Conservation (phyloP, 2,113 vertebrate species). For the Cyphomyrus plagiostoma region DNA sequence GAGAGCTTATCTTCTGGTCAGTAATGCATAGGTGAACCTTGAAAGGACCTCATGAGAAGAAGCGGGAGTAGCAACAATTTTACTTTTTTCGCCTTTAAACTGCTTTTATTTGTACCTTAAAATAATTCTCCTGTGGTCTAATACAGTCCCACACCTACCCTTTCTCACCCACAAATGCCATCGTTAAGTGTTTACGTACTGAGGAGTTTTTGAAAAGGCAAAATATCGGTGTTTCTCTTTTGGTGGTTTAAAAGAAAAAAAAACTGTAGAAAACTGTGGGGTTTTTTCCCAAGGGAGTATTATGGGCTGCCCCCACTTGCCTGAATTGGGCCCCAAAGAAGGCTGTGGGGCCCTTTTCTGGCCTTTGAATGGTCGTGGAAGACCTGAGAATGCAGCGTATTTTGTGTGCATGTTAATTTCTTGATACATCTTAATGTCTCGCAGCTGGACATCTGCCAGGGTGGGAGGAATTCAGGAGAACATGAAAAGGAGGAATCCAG, state of each 20-base stretch:
- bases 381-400: not conserved
- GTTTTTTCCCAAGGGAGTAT: not conserved
- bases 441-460: not conserved
- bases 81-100: not conserved
- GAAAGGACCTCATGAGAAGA: not conserved
- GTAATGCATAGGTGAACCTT: not conserved
- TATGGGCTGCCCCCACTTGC: not conserved
- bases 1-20: not conserved
- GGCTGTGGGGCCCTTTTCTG: not conserved
- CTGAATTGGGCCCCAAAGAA: not conserved
- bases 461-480: slow-evolving; percentile 12
- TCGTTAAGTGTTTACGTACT: not conserved
- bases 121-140: not conserved
- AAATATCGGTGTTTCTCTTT: slow-evolving; percentile 4
- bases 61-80: not conserved
- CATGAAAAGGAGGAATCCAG: slow-evolving; percentile 17
- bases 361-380: not conserved
- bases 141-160: not conserved
- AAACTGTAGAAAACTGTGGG: not conserved
- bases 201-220: not conserved
- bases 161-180: not conserved
- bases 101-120: not conserved
- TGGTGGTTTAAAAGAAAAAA: not conserved
- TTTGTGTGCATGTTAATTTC: not conserved
- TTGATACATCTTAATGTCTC: slow-evolving; percentile 1